Evolutionary conservation across 2,888 invertebrate genomes (phyloP).

Genomic region (Trissonchulus sp.): DNA sequence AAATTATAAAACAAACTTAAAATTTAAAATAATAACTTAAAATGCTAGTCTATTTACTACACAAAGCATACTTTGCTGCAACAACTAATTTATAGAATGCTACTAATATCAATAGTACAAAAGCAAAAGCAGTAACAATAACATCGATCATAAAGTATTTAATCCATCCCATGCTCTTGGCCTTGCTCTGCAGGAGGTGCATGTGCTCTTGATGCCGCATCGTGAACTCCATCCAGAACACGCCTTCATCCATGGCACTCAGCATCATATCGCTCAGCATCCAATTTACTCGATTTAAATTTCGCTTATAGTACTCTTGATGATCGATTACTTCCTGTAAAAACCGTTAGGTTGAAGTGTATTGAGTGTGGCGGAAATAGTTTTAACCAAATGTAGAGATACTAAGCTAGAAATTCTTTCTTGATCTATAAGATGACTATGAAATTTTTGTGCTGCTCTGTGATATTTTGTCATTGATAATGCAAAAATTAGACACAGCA

Average conservation of each 20-base stretch:
- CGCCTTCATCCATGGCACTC: neutral
- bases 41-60: too few species aligned
- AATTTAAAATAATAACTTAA: too few species aligned
- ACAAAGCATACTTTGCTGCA: too few species aligned
- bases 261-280: neutral
- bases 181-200: neutral
- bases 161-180: neutral
- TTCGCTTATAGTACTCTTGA: neutral
- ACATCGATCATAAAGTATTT: neutral
- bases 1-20: too few species aligned
- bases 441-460: too few species aligned
- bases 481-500: too few species aligned
- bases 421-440: too few species aligned
- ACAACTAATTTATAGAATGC: conserved; percentile 8
- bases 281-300: neutral
- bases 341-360: too few species aligned
- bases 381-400: too few species aligned
- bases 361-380: too few species aligned
- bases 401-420: too few species aligned
- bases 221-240: conserved; percentile 16
- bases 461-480: too few species aligned
- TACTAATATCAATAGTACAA: neutral
- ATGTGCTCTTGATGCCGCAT: neutral
- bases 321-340: neutral
- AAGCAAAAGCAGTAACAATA: neutral